phyloP scores from a whole-genome alignment of 2,113 vertebrate species.

The Nanorana parkeri region DNA sequence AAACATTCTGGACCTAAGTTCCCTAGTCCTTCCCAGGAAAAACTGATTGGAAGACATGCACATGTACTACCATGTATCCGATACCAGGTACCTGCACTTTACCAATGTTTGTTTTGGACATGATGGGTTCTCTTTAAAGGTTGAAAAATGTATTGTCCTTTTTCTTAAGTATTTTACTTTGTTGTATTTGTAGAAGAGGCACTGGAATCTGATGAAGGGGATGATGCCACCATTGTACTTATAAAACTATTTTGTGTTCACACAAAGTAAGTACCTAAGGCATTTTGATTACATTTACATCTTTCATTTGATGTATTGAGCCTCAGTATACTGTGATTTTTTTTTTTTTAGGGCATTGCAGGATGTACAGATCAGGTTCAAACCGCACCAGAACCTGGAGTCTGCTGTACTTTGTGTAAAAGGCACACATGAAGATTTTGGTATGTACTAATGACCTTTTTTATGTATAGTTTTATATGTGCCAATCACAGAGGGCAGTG shows the following conservation, averaged over 20 bases:
- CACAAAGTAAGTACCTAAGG: constrained; percentile 86
- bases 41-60: no score
- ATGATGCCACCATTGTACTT: constrained; percentile 89
- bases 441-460: constrained; percentile 69
- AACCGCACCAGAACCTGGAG: constrained; percentile 81
- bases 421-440: constrained; percentile 82
- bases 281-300: neutral
- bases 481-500: no score
- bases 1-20: no score
- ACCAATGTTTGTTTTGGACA: no score
- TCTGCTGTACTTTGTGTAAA: constrained; percentile 74
- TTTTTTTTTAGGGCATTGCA: constrained; percentile 81
- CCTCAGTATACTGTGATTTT: neutral
- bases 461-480: no score
- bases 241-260: constrained; percentile 98
- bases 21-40: no score
- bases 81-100: no score
- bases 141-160: no score
- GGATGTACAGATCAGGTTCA: constrained; percentile 97
- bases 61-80: no score
- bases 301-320: neutral
- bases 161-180: constrained; percentile 52
- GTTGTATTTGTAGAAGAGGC: constrained; percentile 77
- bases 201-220: constrained; percentile 81
- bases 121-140: no score